These are phyloP conservation scores for Apodemus agrarius DNA, from an alignment of 2,797 vertebrate species.

Conservation along the genomic window DNA sequence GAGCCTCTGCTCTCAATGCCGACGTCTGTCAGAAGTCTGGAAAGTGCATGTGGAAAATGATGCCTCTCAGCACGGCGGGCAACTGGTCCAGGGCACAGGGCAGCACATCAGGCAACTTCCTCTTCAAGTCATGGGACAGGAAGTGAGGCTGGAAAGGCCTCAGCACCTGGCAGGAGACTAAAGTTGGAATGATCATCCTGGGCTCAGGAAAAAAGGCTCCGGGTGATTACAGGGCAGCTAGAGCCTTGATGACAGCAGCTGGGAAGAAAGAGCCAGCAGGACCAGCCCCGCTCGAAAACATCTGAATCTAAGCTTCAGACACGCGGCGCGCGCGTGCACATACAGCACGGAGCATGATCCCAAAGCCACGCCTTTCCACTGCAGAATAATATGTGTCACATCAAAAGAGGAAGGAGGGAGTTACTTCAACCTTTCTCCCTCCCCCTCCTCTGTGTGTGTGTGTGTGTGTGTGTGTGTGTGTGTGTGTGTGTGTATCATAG, in stretches of 20 bases:
- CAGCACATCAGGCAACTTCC: constrained; percentile 13
- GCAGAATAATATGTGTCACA: constrained; percentile 68
- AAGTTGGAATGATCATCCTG: constrained; percentile 61
- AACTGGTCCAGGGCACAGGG: constrained; percentile 6
- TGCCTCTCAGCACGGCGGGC: constrained; percentile 31
- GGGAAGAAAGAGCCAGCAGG: constrained; percentile 73
- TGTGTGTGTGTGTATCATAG: background rate
- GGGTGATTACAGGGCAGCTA: constrained; percentile 83
- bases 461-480: background rate
- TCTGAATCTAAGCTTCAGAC: constrained; percentile 63
- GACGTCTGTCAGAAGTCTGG: background rate
- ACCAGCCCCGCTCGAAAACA: constrained; percentile 78
- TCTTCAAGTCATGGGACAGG: constrained; percentile 72
- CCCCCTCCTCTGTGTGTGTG: background rate
- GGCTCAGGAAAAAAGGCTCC: constrained; percentile 84
- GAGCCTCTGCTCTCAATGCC: background rate
- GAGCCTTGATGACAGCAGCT: constrained; percentile 86
- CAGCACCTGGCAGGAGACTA: constrained; percentile 77
- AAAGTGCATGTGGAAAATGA: rapidly evolving
- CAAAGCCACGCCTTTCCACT: constrained; percentile 49
- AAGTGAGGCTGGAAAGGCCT: constrained; percentile 67
- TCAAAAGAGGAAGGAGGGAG: background rate
- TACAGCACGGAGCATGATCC: constrained; percentile 28
- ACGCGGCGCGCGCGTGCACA: constrained; percentile 43
- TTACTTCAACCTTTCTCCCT: background rate